These are phyloP conservation scores for Psilanteris sp. DNA, from an alignment of 1,140 invertebrate genomes.

Conservation along the genomic window DNA sequence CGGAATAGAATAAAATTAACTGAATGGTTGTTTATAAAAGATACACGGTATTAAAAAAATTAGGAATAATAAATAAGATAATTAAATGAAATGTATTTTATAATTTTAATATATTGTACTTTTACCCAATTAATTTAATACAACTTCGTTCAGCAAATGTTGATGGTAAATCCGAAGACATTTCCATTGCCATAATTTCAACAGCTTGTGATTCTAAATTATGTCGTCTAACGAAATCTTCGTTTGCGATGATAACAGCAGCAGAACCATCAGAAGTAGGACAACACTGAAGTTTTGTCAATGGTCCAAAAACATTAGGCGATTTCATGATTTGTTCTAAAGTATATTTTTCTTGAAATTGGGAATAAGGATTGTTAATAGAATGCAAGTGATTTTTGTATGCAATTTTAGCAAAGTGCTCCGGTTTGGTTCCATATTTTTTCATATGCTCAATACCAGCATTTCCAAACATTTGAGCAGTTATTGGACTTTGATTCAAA, in stretches of 20 bases:
- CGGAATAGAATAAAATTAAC: no score
- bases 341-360: slow-evolving; percentile 93
- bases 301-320: slow-evolving; percentile 90
- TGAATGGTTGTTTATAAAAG: no score
- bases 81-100: not conserved
- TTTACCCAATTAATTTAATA: slow-evolving; percentile 88
- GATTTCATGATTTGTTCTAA: slow-evolving; percentile 94
- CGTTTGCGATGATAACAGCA: slow-evolving; percentile 93
- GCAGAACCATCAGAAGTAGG: slow-evolving; percentile 98
- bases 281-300: slow-evolving; percentile 98
- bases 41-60: no score
- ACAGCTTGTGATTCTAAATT: slow-evolving; percentile 92
- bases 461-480: slow-evolving; percentile 98
- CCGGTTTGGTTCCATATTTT: slow-evolving; percentile 95
- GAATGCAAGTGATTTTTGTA: slow-evolving; percentile 99
- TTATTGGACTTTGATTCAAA: slow-evolving; percentile 88
- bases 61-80: not conserved
- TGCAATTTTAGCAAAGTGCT: slow-evolving; percentile 98
- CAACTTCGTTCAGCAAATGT: slow-evolving; percentile 92
- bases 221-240: slow-evolving; percentile 92
- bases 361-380: slow-evolving; percentile 96
- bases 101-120: no score
- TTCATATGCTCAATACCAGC: slow-evolving; percentile 98
- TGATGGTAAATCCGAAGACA: slow-evolving; percentile 93
- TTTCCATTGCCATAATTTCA: slow-evolving; percentile 97